phyloP scores from a whole-genome alignment of 2,888 invertebrate species.

The Parnassius glacialis region DNA sequence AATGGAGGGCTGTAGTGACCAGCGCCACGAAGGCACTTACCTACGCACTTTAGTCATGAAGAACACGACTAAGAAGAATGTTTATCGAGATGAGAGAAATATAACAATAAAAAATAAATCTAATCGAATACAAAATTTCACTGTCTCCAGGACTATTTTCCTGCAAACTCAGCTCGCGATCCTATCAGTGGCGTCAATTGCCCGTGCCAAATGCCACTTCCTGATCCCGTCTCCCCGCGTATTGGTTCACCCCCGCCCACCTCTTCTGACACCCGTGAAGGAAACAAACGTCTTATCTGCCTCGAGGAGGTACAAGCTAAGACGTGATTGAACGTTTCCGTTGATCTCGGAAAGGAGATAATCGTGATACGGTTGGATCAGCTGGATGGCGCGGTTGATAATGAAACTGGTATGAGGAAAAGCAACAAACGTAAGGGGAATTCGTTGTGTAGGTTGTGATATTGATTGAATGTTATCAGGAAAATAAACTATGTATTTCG shows the following conservation, averaged over 20 bases:
- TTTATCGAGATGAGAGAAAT: too few species aligned
- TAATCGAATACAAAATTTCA: not conserved
- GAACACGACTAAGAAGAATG: too few species aligned
- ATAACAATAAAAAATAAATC: too few species aligned
- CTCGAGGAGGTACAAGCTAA: conserved; percentile 52
- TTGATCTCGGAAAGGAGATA: conserved; percentile 60
- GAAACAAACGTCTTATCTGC: conserved; percentile 58
- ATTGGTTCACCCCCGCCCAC: conserved; percentile 38
- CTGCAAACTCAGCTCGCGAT: conserved; percentile 77
- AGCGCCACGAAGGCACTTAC: too few species aligned
- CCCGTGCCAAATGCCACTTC: conserved; percentile 81
- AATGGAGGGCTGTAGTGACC: too few species aligned
- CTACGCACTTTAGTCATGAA: too few species aligned
- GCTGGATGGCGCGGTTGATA: conserved; percentile 39
- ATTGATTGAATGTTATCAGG: not conserved
- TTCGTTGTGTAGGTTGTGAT: not conserved
- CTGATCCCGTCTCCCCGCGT: conserved; percentile 43
- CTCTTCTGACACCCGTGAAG: conserved; percentile 37
- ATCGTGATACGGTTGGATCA: conserved; percentile 52
- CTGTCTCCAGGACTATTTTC: conserved; percentile 51
- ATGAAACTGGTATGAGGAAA: conserved; percentile 22
- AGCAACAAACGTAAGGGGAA: not conserved
- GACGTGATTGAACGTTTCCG: conserved; percentile 75
- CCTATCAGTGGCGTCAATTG: conserved; percentile 81
- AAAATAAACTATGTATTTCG: not conserved